A percentile compares a stretch with the other conserved stretches of the same genome.
Conservation (phyloP, 2,888 invertebrate genomes). For the Torymus auratus region DNA sequence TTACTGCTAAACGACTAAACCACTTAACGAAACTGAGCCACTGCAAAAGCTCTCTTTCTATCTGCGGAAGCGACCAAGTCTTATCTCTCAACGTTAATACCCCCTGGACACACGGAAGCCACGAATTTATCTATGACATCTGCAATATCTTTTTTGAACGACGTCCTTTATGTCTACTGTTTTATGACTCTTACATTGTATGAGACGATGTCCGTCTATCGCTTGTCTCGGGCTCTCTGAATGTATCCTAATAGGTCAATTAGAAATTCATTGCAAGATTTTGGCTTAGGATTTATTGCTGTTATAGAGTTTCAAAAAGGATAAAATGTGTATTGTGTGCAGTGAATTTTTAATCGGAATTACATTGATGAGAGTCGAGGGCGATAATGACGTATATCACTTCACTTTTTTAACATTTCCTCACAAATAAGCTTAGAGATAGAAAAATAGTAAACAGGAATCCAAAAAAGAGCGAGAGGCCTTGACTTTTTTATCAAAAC, state of each 20-base stretch:
- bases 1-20: slow-evolving; percentile 50
- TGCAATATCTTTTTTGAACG: slow-evolving; percentile 15
- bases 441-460: slow-evolving; percentile 21
- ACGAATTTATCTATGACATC: slow-evolving; percentile 32
- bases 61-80: slow-evolving; percentile 39
- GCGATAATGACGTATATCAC: slow-evolving; percentile 11
- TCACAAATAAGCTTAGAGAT: slow-evolving; percentile 37
- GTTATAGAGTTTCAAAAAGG: background rate
- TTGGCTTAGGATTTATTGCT: too few species aligned
- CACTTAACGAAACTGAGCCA: slow-evolving; percentile 35
- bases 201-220: slow-evolving; percentile 12
- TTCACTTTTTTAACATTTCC: slow-evolving; percentile 21
- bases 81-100: slow-evolving; percentile 33
- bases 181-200: slow-evolving; percentile 12
- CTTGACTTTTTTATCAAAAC: background rate
- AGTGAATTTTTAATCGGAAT: slow-evolving; percentile 16
- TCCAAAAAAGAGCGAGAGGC: slow-evolving; percentile 31
- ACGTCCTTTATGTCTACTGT: background rate
- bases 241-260: background rate
- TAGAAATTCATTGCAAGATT: slow-evolving; percentile 27
- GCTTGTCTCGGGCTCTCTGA: slow-evolving; percentile 15
- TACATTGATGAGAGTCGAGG: slow-evolving; percentile 14
- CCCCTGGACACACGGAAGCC: slow-evolving; percentile 44
- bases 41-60: slow-evolving; percentile 15
- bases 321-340: background rate